Evolutionary conservation across 2,888 invertebrate genomes (phyloP).

Genomic region (Drosophila borealis): DNA sequence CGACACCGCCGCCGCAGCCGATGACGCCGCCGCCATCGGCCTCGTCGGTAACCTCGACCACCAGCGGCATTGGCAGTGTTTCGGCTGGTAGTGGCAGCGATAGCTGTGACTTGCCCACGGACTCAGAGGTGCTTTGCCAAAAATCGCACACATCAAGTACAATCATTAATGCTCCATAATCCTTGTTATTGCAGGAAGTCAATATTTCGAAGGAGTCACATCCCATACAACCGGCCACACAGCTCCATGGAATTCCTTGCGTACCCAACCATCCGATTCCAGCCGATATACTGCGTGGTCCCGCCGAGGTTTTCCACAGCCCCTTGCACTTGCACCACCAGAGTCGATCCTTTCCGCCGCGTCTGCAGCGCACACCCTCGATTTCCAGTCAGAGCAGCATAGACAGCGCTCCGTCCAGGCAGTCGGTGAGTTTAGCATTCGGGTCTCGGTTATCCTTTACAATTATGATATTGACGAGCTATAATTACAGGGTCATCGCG

Average conservation of each 20-base stretch:
- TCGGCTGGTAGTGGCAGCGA: conserved; percentile 83
- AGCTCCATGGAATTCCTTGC: conserved; percentile 66
- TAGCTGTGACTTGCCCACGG: conserved; percentile 84
- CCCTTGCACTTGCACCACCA: conserved; percentile 88
- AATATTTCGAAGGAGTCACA: conserved; percentile 88
- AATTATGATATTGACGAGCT: background rate
- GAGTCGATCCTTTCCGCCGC: conserved; percentile 88
- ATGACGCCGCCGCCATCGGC: conserved; percentile 84
- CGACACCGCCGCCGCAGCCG: conserved; percentile 75
- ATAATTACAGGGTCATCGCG: conserved; percentile 88
- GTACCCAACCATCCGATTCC: conserved; percentile 72
- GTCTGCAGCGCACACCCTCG: conserved; percentile 91
- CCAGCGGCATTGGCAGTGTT: conserved; percentile 83
- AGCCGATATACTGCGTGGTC: conserved; percentile 85
- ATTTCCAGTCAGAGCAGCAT: conserved; percentile 93
- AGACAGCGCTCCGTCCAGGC: conserved; percentile 90
- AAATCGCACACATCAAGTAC: background rate
- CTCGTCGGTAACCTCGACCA: conserved; percentile 84
- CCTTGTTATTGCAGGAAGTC: conserved; percentile 86
- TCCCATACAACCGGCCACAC: conserved; percentile 87
- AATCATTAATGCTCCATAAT: background rate
- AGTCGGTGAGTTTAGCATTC: conserved; percentile 82
- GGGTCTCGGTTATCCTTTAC: background rate
- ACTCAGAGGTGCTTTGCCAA: conserved; percentile 81
- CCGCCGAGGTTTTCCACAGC: conserved; percentile 87